These are phyloP conservation scores for Cylindroiulus punctatus DNA, from an alignment of 2,888 invertebrate genomes.

Conservation along the genomic window DNA sequence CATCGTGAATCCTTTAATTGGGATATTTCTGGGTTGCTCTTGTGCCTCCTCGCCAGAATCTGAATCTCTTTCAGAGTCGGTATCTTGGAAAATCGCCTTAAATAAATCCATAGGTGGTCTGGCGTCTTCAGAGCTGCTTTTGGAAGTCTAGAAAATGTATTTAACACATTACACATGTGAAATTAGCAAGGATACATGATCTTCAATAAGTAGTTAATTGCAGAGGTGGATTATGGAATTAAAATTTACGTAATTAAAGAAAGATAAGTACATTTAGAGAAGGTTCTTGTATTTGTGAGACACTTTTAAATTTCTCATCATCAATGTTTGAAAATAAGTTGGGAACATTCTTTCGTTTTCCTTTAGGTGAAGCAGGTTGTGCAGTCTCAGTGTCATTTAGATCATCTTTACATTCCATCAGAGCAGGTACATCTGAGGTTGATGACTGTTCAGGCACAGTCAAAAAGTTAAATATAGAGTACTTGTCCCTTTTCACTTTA, in stretches of 20 bases:
- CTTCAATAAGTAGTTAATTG: too few relatives aligned
- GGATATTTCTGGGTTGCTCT: not conserved
- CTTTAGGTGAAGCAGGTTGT: not conserved
- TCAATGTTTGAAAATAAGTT: constrained; percentile 19
- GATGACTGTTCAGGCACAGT: not conserved
- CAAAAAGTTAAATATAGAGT: constrained; percentile 79
- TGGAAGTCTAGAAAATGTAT: not conserved
- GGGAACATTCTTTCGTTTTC: not conserved
- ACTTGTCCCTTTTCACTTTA: constrained; percentile 74
- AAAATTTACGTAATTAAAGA: not conserved
- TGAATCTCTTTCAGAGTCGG: constrained; percentile 67
- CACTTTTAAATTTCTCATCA: not conserved
- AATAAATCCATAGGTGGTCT: constrained; percentile 79
- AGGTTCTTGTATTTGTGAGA: not conserved
- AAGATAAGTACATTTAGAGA: not conserved
- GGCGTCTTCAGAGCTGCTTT: constrained; percentile 62
- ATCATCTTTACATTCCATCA: not conserved
- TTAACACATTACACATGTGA: too few relatives aligned
- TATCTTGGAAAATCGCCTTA: constrained; percentile 86
- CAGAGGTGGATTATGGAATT: too few relatives aligned
- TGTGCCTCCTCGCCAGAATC: not conserved
- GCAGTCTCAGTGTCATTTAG: not conserved
- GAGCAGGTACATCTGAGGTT: not conserved
- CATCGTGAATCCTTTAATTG: not conserved
- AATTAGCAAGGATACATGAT: too few relatives aligned